Base-by-base conservation (phyloP, 2,888 invertebrate species). In the Eupithecia vulgata region DNA sequence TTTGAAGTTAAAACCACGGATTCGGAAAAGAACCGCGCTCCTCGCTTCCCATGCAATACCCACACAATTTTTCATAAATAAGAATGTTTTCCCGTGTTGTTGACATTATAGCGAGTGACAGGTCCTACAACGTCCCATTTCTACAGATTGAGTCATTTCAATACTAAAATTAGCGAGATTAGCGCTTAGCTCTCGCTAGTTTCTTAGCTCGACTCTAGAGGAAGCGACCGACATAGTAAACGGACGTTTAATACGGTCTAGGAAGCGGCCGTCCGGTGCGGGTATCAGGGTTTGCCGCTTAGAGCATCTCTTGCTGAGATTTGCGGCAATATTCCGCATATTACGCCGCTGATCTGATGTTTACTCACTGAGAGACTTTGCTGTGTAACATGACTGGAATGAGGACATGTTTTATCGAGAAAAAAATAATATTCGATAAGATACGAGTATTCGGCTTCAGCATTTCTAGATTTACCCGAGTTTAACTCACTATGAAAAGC, bases 211-310 rank as follows among this genome's bases (percentile, higher is more conserved):
- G 59, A 68, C 66, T 66, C 67, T 72, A 73, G 84, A 82, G 86
- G 87, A 86, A 85, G 81, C 81, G 81, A 77, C 80, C 77, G 79
- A 82, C 84, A 84, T 83, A 80, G 61, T 35, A 35, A 83, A 84
- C 84, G 84, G 84, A 82, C 83, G 84, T 82, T 81, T 76, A 81
- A 82, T 82, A 80, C 83, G 83, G 83, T 84, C 76, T 83, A 84
- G 86, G 85, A 85, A 85, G 79, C 82, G 81, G 62, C 74, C 81
- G 84, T 85, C 86, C 86, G 85, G 84, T 81, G 72, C 68, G 70
- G 65, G 68, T 75, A 75, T 75, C 75, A 70, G 71, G 71, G 76
- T 74, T 80, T 78, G 76, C 78, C 75, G 78, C 74, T 72, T 48
- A 48, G 70, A 75, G 72, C 68, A 70, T 70, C 76, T 70, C 70